Evolutionary conservation across 2,888 invertebrate species (phyloP), one percentile per base, ranked within the genome.

Genomic region (Cosmorhoe ocellata): DNA sequence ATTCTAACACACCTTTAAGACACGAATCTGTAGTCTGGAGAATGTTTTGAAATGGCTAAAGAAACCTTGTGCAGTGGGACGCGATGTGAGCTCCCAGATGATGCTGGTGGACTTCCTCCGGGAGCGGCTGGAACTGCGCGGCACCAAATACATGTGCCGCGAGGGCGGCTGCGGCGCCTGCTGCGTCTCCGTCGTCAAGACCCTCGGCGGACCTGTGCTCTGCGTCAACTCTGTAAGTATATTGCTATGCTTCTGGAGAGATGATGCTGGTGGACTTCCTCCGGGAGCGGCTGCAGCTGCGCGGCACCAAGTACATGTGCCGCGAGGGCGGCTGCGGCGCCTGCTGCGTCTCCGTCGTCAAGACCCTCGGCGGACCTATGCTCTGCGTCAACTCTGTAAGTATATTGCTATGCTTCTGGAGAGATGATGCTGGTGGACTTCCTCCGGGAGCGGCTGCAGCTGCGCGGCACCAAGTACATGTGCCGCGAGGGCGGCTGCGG

Each of bases 401-500:
- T n/a, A n/a, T n/a, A n/a, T n/a, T n/a, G n/a, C n/a, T n/a, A n/a
- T n/a, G n/a, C n/a, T n/a, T n/a, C n/a, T n/a, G n/a, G n/a, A n/a
- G n/a, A 59, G 1, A 28, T 59, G 12, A 84, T 91, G 1, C 79
- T 93, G 6, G 90, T 93, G 63, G 82, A 88, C 12, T 93, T 91
- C 66, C 79, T 94, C 11, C 81, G 94, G 2, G 79, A 91, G 0
- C 64, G 76, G 47, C 79, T 91, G 11, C 84, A 91, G 44, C 73
- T 93, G 1, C 92, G 89, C 6, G 94, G 94, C 5, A 94, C 94
- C 3, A 94, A 94, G 75, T 87, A 83, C 51, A 93, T 93, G 92
- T 94, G 94, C 57, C 82, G 85, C n/a, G 93, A 94, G 69, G 94
- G 93, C 0, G 94, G 94, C 12, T 94, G 94, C 64, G 94, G 94